Percentiles rank a stretch among this genome's conserved stretches.
Conservation (phyloP, 2,888 invertebrate species). For the Rhabditoides inermis region DNA sequence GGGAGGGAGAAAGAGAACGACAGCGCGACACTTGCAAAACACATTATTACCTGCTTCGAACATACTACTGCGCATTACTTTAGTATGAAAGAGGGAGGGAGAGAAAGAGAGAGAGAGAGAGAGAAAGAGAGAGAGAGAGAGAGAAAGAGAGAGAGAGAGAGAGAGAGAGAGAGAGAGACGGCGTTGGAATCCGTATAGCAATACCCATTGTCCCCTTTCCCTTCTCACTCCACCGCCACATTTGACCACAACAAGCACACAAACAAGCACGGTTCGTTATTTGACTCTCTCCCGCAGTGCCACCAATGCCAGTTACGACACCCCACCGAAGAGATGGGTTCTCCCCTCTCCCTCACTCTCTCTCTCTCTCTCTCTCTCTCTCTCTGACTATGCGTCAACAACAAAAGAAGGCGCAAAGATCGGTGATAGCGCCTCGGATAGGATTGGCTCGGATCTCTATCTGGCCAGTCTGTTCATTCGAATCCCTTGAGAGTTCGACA, state of each 20-base stretch:
- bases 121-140: too few species aligned
- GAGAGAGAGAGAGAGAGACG: too few species aligned
- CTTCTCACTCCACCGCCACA: not conserved
- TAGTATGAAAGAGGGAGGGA: too few species aligned
- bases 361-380: not conserved
- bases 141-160: too few species aligned
- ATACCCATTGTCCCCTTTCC: not conserved
- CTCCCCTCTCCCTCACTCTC: not conserved
- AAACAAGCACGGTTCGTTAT: constrained; percentile 1
- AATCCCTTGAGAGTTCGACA: too few species aligned
- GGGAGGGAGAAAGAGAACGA: not conserved
- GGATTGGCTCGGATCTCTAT: too few species aligned
- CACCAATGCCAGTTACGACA: not conserved
- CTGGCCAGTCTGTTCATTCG: too few species aligned
- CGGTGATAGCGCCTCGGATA: too few species aligned
- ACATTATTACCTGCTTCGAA: not conserved
- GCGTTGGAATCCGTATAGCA: too few species aligned
- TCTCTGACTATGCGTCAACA: not conserved
- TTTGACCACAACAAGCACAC: constrained; percentile 1
- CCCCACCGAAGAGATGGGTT: not conserved
- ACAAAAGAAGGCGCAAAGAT: too few species aligned
- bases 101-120: too few species aligned
- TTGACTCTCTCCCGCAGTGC: not conserved
- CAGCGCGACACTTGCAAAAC: not conserved
- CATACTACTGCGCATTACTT: too few species aligned